Conservation (phyloP, 2,113 vertebrate genomes). For the Nannobrachium achirus region DNA sequence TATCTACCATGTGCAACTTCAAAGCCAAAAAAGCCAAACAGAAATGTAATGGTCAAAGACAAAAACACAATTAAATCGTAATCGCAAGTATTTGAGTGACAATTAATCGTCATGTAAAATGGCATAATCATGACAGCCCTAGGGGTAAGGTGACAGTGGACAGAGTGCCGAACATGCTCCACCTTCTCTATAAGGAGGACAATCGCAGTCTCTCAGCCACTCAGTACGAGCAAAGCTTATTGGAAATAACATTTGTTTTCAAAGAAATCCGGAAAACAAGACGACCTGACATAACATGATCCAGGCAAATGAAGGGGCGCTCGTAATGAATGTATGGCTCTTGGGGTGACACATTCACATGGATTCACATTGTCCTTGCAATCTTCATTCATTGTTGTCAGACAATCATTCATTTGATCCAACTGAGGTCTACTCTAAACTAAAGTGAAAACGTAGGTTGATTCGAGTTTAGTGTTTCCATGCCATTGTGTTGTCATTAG, state of each 20-base stretch:
- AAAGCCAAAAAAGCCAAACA: too few species aligned
- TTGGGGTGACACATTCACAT: slow-evolving; percentile 23
- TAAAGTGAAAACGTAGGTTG: slow-evolving; percentile 6
- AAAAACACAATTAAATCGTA: too few species aligned
- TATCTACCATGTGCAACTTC: too few species aligned
- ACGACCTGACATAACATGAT: slow-evolving; percentile 31
- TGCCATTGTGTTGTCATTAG: slow-evolving; percentile 4
- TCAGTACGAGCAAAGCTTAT: slow-evolving; percentile 14
- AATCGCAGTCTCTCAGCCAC: neutral
- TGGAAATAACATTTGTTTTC: slow-evolving; percentile 32
- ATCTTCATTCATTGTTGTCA: neutral
- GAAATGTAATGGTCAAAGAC: too few species aligned
- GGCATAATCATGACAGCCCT: too few species aligned
- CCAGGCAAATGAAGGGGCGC: slow-evolving; percentile 11
- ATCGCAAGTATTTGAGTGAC: too few species aligned
- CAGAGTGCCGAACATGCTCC: too few species aligned
- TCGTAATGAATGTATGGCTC: slow-evolving; percentile 51
- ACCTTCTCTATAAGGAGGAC: too few species aligned
- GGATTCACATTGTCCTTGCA: slow-evolving; percentile 8
- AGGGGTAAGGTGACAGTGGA: too few species aligned
- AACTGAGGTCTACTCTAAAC: neutral
- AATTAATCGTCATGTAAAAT: too few species aligned
- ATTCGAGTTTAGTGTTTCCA: slow-evolving; percentile 27
- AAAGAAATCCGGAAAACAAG: neutral
- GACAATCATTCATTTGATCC: slow-evolving; percentile 11